Percentiles rank a stretch among this genome's conserved stretches.
Conservation (phyloP, 2,113 vertebrate species). For the Albula goreensis region DNA sequence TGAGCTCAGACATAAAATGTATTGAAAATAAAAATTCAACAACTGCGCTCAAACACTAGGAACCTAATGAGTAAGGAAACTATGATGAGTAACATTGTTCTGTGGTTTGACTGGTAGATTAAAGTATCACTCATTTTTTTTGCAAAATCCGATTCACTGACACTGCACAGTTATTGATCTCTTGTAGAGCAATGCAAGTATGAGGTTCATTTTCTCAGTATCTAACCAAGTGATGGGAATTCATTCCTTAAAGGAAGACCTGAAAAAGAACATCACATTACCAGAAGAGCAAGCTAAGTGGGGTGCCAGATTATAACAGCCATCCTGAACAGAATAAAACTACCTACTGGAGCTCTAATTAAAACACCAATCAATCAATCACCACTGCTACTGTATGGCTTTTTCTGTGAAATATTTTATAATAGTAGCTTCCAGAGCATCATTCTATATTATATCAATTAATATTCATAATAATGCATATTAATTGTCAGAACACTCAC, state of each 20-base stretch:
- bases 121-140: too few relatives aligned
- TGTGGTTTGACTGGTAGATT: not conserved
- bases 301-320: not conserved
- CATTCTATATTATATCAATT: too few relatives aligned
- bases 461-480: too few relatives aligned
- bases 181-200: not conserved
- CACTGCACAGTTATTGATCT: too few relatives aligned
- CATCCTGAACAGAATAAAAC: not conserved
- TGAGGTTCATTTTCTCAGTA: not conserved
- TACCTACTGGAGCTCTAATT: not conserved
- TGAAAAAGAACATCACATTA: not conserved
- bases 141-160: too few relatives aligned
- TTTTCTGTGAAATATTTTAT: not conserved
- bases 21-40: too few relatives aligned
- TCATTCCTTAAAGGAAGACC: not conserved
- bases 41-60: too few relatives aligned
- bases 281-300: not conserved
- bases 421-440: not conserved
- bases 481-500: too few relatives aligned
- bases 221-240: not conserved
- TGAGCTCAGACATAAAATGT: not conserved
- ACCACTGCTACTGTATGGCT: not conserved
- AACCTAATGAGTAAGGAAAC: not conserved
- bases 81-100: not conserved
- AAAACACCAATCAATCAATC: conserved; percentile 1